Conservation (phyloP, 2,888 invertebrate genomes). For the Drosophila fungiperda region DNA sequence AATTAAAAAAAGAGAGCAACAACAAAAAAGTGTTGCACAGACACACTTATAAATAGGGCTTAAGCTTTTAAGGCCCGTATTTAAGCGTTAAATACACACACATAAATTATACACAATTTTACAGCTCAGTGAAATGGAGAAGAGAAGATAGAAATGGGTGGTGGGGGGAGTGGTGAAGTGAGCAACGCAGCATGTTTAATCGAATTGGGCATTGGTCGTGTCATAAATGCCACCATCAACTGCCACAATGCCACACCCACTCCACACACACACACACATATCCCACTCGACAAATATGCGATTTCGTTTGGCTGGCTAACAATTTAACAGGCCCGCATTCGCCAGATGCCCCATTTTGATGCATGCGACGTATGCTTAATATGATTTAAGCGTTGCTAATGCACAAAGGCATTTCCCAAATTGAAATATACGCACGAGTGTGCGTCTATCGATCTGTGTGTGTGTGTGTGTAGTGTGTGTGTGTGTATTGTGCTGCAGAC, state of each 20-base stretch:
- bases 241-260: conserved; percentile 3
- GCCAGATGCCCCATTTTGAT: conserved; percentile 26
- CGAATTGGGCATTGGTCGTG: conserved; percentile 42
- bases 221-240: conserved; percentile 42
- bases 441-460: neutral
- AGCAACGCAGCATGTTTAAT: conserved; percentile 22
- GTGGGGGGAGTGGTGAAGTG: neutral
- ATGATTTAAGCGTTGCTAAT: conserved; percentile 75
- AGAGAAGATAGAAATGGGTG: neutral
- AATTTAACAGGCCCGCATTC: conserved; percentile 53
- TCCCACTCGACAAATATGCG: conserved; percentile 13
- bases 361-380: conserved; percentile 72
- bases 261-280: neutral
- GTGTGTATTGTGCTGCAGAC: conserved; percentile 17
- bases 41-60: conserved; percentile 3
- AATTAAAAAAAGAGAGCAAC: neutral
- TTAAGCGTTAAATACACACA: neutral
- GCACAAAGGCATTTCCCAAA: conserved; percentile 74
- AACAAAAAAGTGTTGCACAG: neutral
- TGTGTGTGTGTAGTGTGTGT: conserved; percentile 2
- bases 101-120: conserved; percentile 39
- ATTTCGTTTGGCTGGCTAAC: conserved; percentile 53
- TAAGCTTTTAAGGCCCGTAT: neutral
- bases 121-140: neutral
- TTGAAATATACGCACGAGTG: conserved; percentile 59